These are phyloP conservation scores for Ceratothoa steindachneri DNA, from an alignment of 2,888 invertebrate species.

Conservation along the genomic window DNA sequence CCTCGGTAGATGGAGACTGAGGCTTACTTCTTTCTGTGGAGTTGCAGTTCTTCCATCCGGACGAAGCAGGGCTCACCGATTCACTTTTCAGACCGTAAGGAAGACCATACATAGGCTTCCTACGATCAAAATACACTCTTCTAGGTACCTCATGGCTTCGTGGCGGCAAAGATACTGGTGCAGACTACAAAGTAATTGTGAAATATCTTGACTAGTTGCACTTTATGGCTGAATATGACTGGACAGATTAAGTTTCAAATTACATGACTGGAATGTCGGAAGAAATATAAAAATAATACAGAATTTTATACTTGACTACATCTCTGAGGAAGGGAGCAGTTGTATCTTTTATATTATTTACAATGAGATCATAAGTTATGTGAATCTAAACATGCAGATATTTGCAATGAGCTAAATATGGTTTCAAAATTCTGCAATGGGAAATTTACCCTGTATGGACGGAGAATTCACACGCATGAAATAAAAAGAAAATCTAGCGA, in stretches of 20 bases:
- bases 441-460: constrained; percentile 43
- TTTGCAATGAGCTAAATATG: constrained; percentile 37
- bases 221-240: constrained; percentile 44
- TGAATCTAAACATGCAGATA: constrained; percentile 34
- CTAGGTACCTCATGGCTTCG: neutral
- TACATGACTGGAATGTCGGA: constrained; percentile 41
- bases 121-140: neutral
- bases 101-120: neutral
- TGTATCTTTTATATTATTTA: constrained; percentile 23
- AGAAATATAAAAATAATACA: constrained; percentile 33
- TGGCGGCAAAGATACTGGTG: neutral
- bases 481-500: constrained; percentile 18
- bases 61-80: neutral
- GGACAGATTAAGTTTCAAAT: constrained; percentile 42
- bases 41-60: neutral
- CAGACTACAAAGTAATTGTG: neutral
- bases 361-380: constrained; percentile 43
- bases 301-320: constrained; percentile 40
- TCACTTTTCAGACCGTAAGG: neutral
- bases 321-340: neutral
- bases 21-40: neutral
- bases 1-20: neutral
- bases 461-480: constrained; percentile 45
- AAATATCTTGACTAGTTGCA: constrained; percentile 41
- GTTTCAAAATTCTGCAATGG: constrained; percentile 21